These are phyloP conservation scores for Schizothorax lantsangensis DNA, from an alignment of 2,797 vertebrate species.

Conservation along the genomic window DNA sequence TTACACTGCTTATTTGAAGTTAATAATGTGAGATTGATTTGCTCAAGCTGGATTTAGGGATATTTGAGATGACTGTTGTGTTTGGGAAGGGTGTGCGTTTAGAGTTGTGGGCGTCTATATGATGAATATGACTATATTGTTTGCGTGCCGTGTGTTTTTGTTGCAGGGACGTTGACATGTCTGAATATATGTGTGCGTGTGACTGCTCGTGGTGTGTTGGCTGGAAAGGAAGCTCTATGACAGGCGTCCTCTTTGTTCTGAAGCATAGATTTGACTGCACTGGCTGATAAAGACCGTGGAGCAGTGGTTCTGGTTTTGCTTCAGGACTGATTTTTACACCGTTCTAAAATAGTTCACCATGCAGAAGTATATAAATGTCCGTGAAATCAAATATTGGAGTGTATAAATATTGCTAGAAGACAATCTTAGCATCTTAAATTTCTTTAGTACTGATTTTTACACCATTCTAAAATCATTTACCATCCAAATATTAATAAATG, in stretches of 20 bases:
- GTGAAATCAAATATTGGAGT: neutral
- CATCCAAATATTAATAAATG: neutral
- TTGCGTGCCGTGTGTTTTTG: constrained; percentile 2
- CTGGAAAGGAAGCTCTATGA: constrained; percentile 31
- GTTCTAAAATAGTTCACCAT: neutral
- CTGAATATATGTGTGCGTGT: constrained; percentile 25
- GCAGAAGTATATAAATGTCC: neutral
- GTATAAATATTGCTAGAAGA: neutral
- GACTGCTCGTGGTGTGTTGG: constrained; percentile 16
- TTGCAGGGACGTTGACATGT: neutral
- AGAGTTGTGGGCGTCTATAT: constrained; percentile 4
- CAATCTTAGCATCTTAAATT: neutral
- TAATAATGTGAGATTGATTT: neutral
- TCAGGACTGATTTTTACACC: neutral
- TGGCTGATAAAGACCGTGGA: neutral
- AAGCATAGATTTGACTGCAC: constrained; percentile 24
- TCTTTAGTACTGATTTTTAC: neutral
- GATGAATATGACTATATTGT: neutral
- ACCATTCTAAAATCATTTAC: neutral
- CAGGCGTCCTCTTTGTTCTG: constrained; percentile 32
- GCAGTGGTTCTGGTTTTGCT: neutral
- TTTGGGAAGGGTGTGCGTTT: neutral
- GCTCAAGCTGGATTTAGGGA: neutral
- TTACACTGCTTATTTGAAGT: neutral
- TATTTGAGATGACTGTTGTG: neutral